Evolutionary conservation across 2,113 vertebrate genomes (phyloP).

Genomic region (Rhinichthys klamathensis): DNA sequence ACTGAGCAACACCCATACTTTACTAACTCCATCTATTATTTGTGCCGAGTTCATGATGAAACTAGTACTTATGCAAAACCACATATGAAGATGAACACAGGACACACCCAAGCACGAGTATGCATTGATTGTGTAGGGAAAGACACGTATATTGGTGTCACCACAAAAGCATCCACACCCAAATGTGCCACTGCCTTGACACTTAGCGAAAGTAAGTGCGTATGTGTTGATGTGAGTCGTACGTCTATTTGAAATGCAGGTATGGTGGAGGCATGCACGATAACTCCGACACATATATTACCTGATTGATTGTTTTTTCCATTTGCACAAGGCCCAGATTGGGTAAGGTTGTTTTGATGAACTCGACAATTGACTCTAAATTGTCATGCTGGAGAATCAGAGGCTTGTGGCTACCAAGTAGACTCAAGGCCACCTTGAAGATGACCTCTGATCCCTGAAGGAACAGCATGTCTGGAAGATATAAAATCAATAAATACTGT

Average conservation of each 20-base stretch:
- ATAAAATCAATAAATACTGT: slow-evolving; percentile 1
- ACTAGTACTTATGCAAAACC: slow-evolving; percentile 38
- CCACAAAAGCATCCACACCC: slow-evolving; percentile 38
- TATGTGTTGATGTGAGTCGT: not conserved
- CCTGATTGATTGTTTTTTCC: slow-evolving; percentile 94
- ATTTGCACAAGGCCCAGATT: slow-evolving; percentile 89
- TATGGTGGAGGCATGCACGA: not conserved
- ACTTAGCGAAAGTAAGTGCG: not conserved
- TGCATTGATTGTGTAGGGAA: slow-evolving; percentile 15
- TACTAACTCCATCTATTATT: slow-evolving; percentile 31
- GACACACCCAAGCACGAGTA: slow-evolving; percentile 11
- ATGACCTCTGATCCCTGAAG: slow-evolving; percentile 93
- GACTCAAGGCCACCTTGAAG: slow-evolving; percentile 94
- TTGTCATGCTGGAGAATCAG: slow-evolving; percentile 89
- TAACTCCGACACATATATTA: slow-evolving; percentile 59
- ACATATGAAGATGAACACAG: slow-evolving; percentile 14
- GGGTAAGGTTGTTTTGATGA: slow-evolving; percentile 90
- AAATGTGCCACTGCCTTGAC: slow-evolving; percentile 4
- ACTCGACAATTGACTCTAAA: slow-evolving; percentile 96
- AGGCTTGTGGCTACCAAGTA: slow-evolving; percentile 90
- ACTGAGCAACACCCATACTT: slow-evolving; percentile 25
- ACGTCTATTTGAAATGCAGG: not conserved
- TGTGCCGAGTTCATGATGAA: not conserved
- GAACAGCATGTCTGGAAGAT: slow-evolving; percentile 89
- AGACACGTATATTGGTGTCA: slow-evolving; percentile 5